Conservation (phyloP, 2,888 invertebrate species). For the Papilio protenor region DNA sequence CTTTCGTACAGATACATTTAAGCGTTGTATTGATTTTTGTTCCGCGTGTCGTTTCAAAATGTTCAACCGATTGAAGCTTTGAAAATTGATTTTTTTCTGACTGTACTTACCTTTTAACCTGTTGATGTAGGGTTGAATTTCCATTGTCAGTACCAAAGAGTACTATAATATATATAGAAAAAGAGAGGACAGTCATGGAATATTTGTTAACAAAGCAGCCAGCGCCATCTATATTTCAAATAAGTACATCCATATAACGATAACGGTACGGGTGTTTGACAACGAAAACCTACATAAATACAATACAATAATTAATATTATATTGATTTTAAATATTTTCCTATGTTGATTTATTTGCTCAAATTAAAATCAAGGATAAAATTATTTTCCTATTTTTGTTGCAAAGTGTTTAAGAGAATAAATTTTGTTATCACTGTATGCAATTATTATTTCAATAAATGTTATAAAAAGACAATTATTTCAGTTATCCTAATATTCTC, state of each 20-base stretch:
- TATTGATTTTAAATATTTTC: background rate
- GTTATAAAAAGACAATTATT: background rate
- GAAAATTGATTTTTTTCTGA: no score
- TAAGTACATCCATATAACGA: no score
- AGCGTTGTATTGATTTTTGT: no score
- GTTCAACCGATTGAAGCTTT: no score
- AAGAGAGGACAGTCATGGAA: no score
- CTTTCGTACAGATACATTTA: no score
- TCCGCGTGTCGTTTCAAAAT: no score
- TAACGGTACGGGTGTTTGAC: background rate
- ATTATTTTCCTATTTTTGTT: background rate
- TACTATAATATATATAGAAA: no score
- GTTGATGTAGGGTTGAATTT: background rate
- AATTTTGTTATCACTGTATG: background rate
- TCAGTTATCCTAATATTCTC: background rate
- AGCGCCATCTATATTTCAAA: no score
- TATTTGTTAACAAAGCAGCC: no score
- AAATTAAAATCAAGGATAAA: background rate
- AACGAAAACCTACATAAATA: background rate
- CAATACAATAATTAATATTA: no score
- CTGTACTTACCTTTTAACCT: background rate
- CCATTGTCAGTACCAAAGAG: no score
- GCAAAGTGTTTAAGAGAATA: background rate
- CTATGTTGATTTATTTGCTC: background rate
- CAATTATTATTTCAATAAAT: background rate